Base-by-base conservation (phyloP, 1,140 invertebrate genomes). In the Bathynomus jamesi region DNA sequence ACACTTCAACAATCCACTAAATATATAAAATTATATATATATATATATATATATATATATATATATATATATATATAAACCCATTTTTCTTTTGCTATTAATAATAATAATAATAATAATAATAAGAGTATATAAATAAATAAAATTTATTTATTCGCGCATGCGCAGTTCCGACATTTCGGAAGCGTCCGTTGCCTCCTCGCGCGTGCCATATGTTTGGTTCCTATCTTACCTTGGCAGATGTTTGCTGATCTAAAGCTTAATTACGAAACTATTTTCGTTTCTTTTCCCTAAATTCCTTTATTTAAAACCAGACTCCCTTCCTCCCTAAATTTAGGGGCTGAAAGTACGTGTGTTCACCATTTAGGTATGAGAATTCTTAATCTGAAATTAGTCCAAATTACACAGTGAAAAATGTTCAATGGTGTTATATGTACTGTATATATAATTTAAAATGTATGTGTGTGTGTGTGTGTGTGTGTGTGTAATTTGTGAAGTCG, bases 51-150 rank as follows among this genome's bases (percentile, higher is more conserved):
- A 62, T 27, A 62, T 62, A 62, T 62, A 62, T 62, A 62, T 62
- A 62, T 62, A 62, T 27, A 62, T 63, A 63, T 63, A 63, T 63
- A 63, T 63, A 63, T 63, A 63, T 63, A 63, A 24, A 63, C 24
- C n/a, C 24, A 63, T 28, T 24, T 63, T 24, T 63, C n/a, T 21
- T 63, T 24, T 25, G 13, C 13, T 63, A 63, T 63, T 24, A 13
- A 63, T 63, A 63, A 24, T 24, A 24, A 63, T 63, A 63, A 13
- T 24, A 24, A 63, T 2, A 8, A 40, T 40, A 40, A 53, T 17
- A 17, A 53, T 2, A 53, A 17, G 21, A 17, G 21, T 53, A 53
- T 53, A 53, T 53, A 1, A 17, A 53, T 53, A 53, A 17, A 53
- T 53, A 53, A 17, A 53, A 17, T 53, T 17, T 53, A 40, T 40